A percentile compares a stretch with the other conserved stretches of the same genome.
These are phyloP conservation scores for Alitta virens DNA, from an alignment of 2,888 invertebrate species.

Conservation along the genomic window DNA sequence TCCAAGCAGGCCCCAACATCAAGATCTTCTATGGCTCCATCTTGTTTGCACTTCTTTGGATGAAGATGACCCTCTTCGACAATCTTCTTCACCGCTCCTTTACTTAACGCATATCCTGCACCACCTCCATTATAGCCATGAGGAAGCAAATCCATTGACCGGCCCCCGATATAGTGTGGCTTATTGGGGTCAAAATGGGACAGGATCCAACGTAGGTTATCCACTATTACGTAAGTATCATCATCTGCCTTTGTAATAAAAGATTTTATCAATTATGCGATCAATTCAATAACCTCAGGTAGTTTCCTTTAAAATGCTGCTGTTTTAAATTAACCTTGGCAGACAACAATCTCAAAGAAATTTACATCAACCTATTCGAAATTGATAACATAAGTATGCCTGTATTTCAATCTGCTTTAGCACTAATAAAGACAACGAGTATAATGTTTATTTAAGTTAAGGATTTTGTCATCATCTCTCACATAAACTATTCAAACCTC, in stretches of 20 bases:
- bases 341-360: no score
- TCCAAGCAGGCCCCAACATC: slow-evolving; percentile 19
- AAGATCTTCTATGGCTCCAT: slow-evolving; percentile 18
- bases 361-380: no score
- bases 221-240: slow-evolving; percentile 93
- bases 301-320: no score
- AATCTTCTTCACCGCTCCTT: slow-evolving; percentile 73
- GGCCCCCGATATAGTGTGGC: slow-evolving; percentile 74
- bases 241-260: slow-evolving; percentile 98
- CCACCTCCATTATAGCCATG: slow-evolving; percentile 60
- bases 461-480: no score
- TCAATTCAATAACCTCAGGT: no score
- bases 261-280: no score
- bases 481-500: no score
- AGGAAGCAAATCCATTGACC: slow-evolving; percentile 42
- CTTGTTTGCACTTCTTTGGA: slow-evolving; percentile 4
- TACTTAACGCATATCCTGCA: slow-evolving; percentile 85
- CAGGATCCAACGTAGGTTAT: slow-evolving; percentile 87
- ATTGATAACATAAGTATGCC: no score
- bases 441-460: no score
- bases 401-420: no score
- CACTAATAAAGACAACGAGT: no score
- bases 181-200: slow-evolving; percentile 70
- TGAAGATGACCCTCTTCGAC: slow-evolving; percentile 55
- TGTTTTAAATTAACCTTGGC: no score